A percentile compares a stretch with the other conserved stretches of the same genome.
phyloP scores from a whole-genome alignment of 2,797 vertebrate species.

The Loriculus beryllinus region DNA sequence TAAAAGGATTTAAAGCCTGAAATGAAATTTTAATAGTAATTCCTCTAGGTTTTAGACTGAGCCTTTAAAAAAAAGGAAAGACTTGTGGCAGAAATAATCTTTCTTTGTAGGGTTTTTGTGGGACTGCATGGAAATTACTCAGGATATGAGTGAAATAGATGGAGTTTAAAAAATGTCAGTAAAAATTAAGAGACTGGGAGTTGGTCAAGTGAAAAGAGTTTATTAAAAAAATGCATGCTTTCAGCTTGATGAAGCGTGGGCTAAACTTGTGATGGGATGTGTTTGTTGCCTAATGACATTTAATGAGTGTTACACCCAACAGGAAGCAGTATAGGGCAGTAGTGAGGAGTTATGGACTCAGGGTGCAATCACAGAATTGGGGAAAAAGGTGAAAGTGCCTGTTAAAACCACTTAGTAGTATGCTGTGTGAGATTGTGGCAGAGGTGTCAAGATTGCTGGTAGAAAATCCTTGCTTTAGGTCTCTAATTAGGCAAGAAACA shows the following conservation, averaged over 20 bases:
- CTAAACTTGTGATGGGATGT: background rate
- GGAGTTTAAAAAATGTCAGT: background rate
- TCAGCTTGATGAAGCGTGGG: conserved; percentile 25
- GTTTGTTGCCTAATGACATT: background rate
- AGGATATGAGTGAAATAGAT: background rate
- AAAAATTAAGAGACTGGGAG: background rate
- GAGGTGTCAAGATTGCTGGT: background rate
- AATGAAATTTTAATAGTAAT: background rate
- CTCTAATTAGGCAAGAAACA: background rate
- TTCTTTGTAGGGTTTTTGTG: background rate
- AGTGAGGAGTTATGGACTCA: background rate
- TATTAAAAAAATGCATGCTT: conserved; percentile 4
- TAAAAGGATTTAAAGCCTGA: background rate
- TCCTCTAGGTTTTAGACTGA: background rate
- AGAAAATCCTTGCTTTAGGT: background rate
- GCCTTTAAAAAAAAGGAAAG: background rate
- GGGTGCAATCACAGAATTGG: background rate
- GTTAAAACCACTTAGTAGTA: background rate
- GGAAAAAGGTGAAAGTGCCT: background rate
- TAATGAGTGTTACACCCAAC: background rate
- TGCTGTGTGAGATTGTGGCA: background rate
- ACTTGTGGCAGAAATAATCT: background rate
- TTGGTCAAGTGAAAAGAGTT: conserved; percentile 13
- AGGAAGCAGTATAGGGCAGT: background rate
- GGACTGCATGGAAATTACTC: background rate